Percentiles rank a stretch among this genome's conserved stretches.
phyloP scores from a whole-genome alignment of 2,113 vertebrate genomes.

The Coracopsis vasa region DNA sequence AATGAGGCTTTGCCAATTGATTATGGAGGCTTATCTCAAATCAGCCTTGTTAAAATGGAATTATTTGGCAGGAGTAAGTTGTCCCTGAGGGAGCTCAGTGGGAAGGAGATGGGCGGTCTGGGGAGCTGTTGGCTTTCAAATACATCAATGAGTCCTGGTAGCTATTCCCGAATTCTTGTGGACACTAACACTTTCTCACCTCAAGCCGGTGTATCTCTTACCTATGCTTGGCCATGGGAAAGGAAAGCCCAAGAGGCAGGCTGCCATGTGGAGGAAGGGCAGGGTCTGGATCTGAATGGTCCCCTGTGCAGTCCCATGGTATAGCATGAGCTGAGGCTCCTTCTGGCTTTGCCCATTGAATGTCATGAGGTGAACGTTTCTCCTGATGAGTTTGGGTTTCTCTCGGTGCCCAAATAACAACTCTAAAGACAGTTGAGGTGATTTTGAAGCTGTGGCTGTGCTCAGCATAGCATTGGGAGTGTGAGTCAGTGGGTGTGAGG shows the following conservation, averaged over 20 bases:
- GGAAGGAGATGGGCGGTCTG: fast-evolving
- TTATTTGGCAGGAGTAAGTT: neutral
- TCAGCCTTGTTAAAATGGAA: neutral
- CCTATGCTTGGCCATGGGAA: neutral
- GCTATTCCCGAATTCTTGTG: neutral
- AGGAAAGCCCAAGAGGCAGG: neutral
- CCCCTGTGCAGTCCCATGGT: neutral
- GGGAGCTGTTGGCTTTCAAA: neutral
- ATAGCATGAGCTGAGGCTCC: neutral
- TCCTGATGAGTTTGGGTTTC: neutral
- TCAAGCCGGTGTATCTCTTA: fast-evolving
- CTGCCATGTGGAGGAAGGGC: fast-evolving
- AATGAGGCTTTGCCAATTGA: neutral
- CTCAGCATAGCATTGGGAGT: fast-evolving
- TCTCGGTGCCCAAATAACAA: neutral
- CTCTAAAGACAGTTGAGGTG: fast-evolving
- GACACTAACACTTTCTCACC: fast-evolving
- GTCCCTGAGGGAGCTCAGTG: neutral
- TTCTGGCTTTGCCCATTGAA: neutral
- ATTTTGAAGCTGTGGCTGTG: neutral
- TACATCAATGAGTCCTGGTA: fast-evolving
- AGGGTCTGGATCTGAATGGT: neutral
- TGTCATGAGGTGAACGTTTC: fast-evolving
- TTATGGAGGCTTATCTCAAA: neutral
- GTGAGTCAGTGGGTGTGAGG: neutral